Percentiles rank a stretch among this genome's conserved stretches.
phyloP scores from a whole-genome alignment of 2,113 vertebrate genomes.

The Embiotoca jacksoni region DNA sequence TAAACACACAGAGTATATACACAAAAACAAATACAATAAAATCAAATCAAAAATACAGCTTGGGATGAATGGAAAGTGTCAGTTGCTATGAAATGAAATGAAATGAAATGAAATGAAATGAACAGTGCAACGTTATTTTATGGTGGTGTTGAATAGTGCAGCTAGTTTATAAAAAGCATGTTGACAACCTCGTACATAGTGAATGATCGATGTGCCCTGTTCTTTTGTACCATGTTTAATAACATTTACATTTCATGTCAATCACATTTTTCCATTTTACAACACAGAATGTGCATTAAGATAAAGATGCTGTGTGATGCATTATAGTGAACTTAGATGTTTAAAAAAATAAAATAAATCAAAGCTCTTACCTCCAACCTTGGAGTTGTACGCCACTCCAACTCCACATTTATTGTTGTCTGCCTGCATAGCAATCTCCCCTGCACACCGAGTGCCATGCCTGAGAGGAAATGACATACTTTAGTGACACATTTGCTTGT shows the following conservation, averaged over 20 bases:
- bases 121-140: too few species aligned
- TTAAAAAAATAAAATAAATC: too few species aligned
- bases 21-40: too few species aligned
- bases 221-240: too few species aligned
- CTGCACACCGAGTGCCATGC: slow-evolving; percentile 97
- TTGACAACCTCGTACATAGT: background rate
- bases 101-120: too few species aligned
- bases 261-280: too few species aligned
- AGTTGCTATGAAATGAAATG: too few species aligned
- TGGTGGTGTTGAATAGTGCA: too few species aligned
- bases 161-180: background rate
- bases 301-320: background rate
- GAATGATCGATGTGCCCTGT: background rate
- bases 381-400: slow-evolving; percentile 96
- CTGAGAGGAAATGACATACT: slow-evolving; percentile 73
- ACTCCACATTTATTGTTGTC: slow-evolving; percentile 98
- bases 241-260: too few species aligned
- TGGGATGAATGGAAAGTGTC: too few species aligned
- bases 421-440: slow-evolving; percentile 98
- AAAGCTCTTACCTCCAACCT: slow-evolving; percentile 92
- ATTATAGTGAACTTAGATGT: background rate
- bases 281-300: background rate
- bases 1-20: too few species aligned
- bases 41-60: too few species aligned
- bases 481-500: background rate